phyloP scores from a whole-genome alignment of 1,140 invertebrate species.

The Pollicipes pollicipes region DNA sequence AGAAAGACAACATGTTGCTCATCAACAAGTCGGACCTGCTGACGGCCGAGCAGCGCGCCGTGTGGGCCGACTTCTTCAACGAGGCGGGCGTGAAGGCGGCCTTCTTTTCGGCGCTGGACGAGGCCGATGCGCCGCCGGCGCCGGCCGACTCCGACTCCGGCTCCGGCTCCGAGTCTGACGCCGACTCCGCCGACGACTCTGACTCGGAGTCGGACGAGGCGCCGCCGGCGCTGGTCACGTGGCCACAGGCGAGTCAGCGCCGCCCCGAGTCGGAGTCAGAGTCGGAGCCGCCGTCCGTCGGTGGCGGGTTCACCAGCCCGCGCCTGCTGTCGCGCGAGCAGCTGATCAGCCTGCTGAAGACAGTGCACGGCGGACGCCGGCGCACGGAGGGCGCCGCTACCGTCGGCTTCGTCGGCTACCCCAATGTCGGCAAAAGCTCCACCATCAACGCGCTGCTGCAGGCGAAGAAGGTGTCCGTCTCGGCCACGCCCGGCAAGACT shows the following conservation, averaged over 20 bases:
- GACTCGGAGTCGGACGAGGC: too few relatives aligned
- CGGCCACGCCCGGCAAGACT: slow-evolving; percentile 90
- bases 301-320: slow-evolving; percentile 12
- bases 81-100: slow-evolving; percentile 42
- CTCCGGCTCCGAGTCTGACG: too few relatives aligned
- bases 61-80: slow-evolving; percentile 78
- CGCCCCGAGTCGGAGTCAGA: background rate
- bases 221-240: too few relatives aligned
- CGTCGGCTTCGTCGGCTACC: slow-evolving; percentile 90
- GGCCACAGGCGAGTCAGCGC: background rate
- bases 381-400: slow-evolving; percentile 42
- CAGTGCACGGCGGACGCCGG: slow-evolving; percentile 32
- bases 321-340: slow-evolving; percentile 29
- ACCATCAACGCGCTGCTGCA: slow-evolving; percentile 86
- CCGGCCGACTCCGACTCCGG: slow-evolving; percentile 22
- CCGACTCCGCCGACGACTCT: too few relatives aligned
- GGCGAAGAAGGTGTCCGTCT: slow-evolving; percentile 85
- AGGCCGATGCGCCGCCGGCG: slow-evolving; percentile 14
- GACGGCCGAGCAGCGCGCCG: slow-evolving; percentile 53
- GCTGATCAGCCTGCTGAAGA: slow-evolving; percentile 43
- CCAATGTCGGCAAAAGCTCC: slow-evolving; percentile 98
- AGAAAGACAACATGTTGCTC: slow-evolving; percentile 66
- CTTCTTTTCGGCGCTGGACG: slow-evolving; percentile 63
- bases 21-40: slow-evolving; percentile 96
- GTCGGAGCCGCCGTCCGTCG: background rate